Percentiles rank a stretch among this genome's conserved stretches.
These are phyloP conservation scores for Passer montanus DNA, from an alignment of 2,113 vertebrate genomes.

Conservation along the genomic window DNA sequence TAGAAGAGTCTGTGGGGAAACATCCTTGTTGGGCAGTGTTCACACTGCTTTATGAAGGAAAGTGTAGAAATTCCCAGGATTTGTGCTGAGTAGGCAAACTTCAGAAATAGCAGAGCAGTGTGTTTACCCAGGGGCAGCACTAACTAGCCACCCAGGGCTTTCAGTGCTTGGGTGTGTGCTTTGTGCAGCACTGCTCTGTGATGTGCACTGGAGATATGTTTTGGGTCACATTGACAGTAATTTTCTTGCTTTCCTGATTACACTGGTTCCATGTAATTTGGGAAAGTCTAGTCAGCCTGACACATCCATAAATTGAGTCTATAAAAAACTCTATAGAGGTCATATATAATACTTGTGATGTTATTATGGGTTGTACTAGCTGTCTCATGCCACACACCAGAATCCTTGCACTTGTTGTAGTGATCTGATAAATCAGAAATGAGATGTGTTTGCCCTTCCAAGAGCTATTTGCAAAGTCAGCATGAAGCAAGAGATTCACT, in stretches of 20 bases:
- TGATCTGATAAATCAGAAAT: neutral
- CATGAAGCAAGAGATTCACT: neutral
- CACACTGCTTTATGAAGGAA: neutral
- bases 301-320: neutral
- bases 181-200: fast-evolving
- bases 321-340: neutral
- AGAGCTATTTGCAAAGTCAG: neutral
- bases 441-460: neutral
- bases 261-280: neutral
- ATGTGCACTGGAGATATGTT: neutral
- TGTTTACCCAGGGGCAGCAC: neutral
- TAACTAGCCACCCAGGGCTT: neutral
- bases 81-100: neutral
- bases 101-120: neutral
- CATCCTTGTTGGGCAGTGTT: neutral
- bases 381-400: neutral
- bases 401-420: neutral
- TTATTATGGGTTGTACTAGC: neutral
- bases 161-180: neutral
- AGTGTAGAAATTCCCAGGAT: neutral
- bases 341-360: neutral
- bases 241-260: conserved; percentile 1
- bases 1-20: neutral
- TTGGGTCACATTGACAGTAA: neutral
- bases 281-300: neutral